Percentiles rank a stretch among this genome's conserved stretches.
Conservation (phyloP, 2,797 vertebrate genomes). For the Peromyscus eremicus region DNA sequence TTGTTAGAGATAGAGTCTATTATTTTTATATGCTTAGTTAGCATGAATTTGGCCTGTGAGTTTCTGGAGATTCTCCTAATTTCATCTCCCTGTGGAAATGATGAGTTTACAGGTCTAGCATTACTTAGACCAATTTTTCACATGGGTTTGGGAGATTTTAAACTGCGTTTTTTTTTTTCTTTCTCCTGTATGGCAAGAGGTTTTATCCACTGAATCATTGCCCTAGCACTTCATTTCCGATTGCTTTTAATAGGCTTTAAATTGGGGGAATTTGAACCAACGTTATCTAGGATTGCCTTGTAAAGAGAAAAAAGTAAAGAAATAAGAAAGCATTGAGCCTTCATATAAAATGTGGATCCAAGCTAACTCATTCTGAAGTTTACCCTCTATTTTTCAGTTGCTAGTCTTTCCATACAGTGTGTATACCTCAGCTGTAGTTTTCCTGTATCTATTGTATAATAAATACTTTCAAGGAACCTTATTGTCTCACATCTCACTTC, state of each 20-base stretch:
- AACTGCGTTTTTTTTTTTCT: background rate
- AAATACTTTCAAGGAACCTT: background rate
- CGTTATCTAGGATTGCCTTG: background rate
- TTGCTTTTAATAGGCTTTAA: background rate
- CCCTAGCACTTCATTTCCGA: too few relatives aligned
- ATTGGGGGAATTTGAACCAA: background rate
- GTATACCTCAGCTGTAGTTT: background rate
- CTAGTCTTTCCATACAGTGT: background rate
- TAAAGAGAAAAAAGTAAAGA: background rate
- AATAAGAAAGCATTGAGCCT: background rate
- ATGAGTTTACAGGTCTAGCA: background rate
- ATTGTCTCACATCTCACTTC: background rate
- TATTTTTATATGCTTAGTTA: background rate
- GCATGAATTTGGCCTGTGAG: background rate
- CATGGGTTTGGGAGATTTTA: background rate
- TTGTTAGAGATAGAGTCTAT: background rate
- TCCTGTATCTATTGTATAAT: background rate
- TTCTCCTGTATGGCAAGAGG: background rate
- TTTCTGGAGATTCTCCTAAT: background rate
- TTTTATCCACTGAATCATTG: background rate
- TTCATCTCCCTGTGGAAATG: background rate
- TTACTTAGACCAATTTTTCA: background rate
- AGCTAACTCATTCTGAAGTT: background rate
- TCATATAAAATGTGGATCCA: background rate
- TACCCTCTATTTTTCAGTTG: background rate